A percentile compares a stretch with the other conserved stretches of the same genome.
Conservation (phyloP, 2,113 vertebrate species). For the Passer domesticus region DNA sequence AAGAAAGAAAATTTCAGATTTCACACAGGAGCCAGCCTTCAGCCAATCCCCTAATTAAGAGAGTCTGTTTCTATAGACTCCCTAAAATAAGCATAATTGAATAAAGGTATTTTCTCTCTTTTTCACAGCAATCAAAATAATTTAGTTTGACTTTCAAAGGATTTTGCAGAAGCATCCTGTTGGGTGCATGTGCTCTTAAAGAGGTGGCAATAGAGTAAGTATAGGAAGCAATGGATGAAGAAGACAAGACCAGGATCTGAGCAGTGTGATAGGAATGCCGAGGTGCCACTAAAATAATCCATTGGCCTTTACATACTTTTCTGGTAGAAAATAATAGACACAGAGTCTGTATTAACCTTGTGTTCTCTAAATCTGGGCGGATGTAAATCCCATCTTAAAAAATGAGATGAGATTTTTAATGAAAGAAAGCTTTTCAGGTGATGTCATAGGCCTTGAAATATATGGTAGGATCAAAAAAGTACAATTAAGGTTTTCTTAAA, state of each 20-base stretch:
- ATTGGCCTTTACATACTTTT: neutral
- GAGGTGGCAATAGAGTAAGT: neutral
- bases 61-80: neutral
- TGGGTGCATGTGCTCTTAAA: neutral
- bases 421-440: neutral
- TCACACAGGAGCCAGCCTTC: neutral
- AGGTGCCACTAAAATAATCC: neutral
- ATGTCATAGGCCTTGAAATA: neutral
- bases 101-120: neutral
- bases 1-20: neutral
- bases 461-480: neutral
- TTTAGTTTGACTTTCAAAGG: neutral
- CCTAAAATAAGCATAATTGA: neutral
- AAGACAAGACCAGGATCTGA: neutral
- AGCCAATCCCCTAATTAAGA: accelerated
- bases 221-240: neutral
- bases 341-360: neutral
- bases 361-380: neutral
- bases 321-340: neutral
- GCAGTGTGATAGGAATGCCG: neutral
- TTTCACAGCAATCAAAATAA: neutral
- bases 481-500: neutral
- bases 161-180: neutral
- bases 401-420: neutral
- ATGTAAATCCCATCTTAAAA: neutral